Conservation (phyloP, 2,113 vertebrate genomes). For the Chlamydotis undulata region DNA sequence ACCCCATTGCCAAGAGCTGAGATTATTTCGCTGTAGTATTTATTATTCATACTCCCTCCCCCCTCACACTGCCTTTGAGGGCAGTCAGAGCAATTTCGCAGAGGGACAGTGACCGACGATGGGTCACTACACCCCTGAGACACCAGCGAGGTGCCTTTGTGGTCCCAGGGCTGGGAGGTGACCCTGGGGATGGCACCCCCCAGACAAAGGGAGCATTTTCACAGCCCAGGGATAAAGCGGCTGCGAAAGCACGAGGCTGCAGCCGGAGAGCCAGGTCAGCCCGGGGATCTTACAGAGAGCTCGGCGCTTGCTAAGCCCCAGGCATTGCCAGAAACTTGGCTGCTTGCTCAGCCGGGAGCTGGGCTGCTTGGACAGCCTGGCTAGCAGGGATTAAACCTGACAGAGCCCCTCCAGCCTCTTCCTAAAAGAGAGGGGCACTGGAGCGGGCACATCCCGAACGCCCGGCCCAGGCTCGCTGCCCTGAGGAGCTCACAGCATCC, state of each 20-base stretch:
- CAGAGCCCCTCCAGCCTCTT: background rate
- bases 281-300: fast-evolving
- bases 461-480: background rate
- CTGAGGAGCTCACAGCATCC: background rate
- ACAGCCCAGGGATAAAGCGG: background rate
- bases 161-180: background rate
- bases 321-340: background rate
- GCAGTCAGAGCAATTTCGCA: background rate
- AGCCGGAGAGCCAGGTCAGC: background rate
- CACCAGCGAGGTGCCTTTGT: background rate
- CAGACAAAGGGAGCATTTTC: background rate
- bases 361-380: background rate
- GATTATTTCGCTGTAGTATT: background rate
- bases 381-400: background rate
- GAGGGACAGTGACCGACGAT: fast-evolving
- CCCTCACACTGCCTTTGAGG: background rate
- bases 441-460: background rate
- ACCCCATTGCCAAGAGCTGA: background rate
- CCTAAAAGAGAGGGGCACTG: background rate
- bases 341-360: background rate
- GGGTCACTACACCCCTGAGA: background rate
- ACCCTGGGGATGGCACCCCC: fast-evolving
- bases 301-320: background rate
- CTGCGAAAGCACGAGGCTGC: background rate
- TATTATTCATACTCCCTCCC: background rate